Evolutionary conservation across 2,888 invertebrate species (phyloP).

Genomic region (Eutolmus rufibarbis): DNA sequence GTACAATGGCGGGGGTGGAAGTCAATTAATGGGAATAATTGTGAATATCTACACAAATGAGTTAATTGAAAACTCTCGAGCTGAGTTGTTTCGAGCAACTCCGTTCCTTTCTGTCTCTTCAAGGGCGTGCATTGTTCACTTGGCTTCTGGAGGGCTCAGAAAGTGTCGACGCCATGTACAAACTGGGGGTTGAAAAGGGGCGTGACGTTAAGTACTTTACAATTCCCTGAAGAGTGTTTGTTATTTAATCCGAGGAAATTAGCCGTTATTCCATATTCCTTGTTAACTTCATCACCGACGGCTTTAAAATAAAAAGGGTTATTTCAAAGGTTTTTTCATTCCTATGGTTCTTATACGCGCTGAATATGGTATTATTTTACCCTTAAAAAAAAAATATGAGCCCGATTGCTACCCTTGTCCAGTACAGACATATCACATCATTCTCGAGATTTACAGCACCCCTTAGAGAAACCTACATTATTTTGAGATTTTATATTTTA

Average conservation of each 20-base stretch:
- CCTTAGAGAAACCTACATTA: background rate
- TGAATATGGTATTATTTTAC: background rate
- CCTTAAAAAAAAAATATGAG: background rate
- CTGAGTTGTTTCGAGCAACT: background rate
- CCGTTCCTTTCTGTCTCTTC: background rate
- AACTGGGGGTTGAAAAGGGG: background rate
- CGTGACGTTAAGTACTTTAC: background rate
- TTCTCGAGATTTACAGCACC: background rate
- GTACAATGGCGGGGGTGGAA: background rate
- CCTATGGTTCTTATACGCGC: background rate
- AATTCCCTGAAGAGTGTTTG: background rate
- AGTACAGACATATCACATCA: background rate
- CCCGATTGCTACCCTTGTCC: background rate
- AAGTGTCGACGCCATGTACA: background rate
- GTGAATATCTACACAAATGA: constrained; percentile 23
- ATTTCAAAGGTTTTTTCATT: background rate
- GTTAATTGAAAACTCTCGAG: constrained; percentile 31
- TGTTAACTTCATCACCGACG: background rate
- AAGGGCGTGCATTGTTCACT: constrained; percentile 5
- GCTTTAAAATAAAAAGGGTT: background rate
- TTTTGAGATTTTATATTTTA: background rate
- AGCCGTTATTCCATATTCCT: background rate
- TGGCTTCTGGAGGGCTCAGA: background rate
- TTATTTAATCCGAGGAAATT: background rate
- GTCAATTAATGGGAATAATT: constrained; percentile 27